Evolutionary conservation across 2,113 vertebrate genomes (phyloP).

Genomic region (Podocnemis expansa): DNA sequence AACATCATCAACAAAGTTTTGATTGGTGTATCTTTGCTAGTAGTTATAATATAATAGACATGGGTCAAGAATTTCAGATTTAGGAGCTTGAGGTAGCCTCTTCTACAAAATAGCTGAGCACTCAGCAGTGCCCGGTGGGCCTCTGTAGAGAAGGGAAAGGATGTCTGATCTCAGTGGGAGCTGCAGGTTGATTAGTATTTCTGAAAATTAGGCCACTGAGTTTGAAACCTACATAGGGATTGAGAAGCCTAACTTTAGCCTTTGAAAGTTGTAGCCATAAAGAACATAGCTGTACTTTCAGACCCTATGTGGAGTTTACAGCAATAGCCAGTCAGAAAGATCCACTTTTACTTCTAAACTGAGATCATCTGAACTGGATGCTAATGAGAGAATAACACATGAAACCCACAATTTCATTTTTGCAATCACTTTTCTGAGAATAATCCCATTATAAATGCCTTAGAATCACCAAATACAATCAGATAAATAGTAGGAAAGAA

Average conservation of each 20-base stretch:
- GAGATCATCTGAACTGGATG: background rate
- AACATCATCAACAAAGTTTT: background rate
- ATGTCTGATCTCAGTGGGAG: rapidly evolving
- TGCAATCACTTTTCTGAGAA: background rate
- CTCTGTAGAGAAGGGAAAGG: background rate
- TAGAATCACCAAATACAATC: background rate
- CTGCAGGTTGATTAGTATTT: background rate
- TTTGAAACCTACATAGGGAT: background rate
- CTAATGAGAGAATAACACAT: background rate
- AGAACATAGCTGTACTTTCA: background rate
- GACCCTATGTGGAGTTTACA: rapidly evolving
- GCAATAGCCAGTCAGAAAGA: background rate
- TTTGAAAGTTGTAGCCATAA: background rate
- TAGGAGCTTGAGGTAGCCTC: background rate
- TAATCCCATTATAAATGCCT: background rate
- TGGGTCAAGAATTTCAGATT: background rate
- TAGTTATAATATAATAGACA: background rate
- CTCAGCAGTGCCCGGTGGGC: background rate
- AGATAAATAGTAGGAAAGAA: background rate
- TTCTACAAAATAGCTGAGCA: background rate
- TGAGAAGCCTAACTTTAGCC: background rate
- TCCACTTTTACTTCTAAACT: background rate
- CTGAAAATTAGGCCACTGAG: background rate
- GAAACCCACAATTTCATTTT: background rate
- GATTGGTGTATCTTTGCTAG: background rate